Conservation (phyloP, 2,113 vertebrate genomes). For the Charadrius vociferus region DNA sequence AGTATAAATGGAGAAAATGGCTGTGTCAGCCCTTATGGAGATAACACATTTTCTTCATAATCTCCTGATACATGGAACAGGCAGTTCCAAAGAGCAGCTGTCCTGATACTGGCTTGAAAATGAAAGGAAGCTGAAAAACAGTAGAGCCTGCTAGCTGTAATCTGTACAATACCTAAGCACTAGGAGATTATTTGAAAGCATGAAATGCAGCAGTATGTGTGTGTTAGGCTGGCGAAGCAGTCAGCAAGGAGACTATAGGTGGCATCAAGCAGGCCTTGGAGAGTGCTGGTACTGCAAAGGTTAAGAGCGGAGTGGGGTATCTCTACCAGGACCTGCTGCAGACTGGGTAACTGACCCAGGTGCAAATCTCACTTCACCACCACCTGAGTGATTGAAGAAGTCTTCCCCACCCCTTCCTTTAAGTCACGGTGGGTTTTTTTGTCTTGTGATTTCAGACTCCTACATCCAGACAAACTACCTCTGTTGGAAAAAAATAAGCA, state of each 20-base stretch:
- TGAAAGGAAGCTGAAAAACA: not conserved
- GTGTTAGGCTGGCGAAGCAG: not conserved
- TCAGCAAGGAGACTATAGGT: not conserved
- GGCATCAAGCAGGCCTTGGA: not conserved
- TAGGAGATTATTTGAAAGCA: not conserved
- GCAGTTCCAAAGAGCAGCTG: not conserved
- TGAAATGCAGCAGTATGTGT: not conserved
- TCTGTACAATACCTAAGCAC: not conserved
- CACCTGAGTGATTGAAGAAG: not conserved
- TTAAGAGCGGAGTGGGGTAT: not conserved
- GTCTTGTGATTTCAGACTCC: not conserved
- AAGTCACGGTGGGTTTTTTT: not conserved
- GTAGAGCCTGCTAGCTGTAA: not conserved
- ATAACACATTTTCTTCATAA: conserved; percentile 5
- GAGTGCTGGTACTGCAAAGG: not conserved
- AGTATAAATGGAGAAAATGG: not conserved
- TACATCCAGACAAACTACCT: not conserved
- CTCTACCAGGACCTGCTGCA: not conserved
- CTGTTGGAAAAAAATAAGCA: not conserved
- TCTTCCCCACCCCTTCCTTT: not conserved
- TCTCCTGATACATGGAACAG: not conserved
- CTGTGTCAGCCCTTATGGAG: not conserved
- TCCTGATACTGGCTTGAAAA: not conserved
- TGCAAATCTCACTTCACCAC: not conserved
- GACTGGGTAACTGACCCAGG: not conserved